Evolutionary conservation across 1,140 invertebrate genomes (phyloP).

Genomic region (Drosophila kepulauana): DNA sequence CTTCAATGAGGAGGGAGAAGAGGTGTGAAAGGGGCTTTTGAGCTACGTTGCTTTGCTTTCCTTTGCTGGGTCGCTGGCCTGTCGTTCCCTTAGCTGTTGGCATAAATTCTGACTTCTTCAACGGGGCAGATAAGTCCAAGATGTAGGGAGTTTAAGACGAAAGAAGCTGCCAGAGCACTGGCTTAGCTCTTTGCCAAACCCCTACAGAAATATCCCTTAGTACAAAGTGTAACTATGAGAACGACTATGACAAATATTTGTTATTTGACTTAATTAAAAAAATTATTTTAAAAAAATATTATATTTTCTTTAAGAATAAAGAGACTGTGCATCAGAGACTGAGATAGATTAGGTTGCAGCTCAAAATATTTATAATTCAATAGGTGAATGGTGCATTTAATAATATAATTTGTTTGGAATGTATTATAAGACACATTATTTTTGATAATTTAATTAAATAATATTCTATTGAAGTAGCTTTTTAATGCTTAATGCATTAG

Average conservation of each 20-base stretch:
- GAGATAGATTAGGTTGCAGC: not conserved
- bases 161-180: constrained; percentile 15
- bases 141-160: constrained; percentile 20
- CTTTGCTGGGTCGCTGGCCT: constrained; percentile 55
- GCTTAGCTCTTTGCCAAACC: constrained; percentile 6
- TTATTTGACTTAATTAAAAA: constrained; percentile 22
- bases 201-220: constrained; percentile 10
- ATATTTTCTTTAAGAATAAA: not conserved
- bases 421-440: too few relatives aligned
- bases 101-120: constrained; percentile 46
- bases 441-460: too few relatives aligned
- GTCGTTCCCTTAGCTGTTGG: constrained; percentile 34
- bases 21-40: not conserved
- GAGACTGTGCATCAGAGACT: too few relatives aligned
- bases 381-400: too few relatives aligned
- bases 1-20: not conserved
- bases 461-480: too few relatives aligned
- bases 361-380: too few relatives aligned
- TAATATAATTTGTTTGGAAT: too few relatives aligned
- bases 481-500: too few relatives aligned
- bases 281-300: not conserved
- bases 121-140: constrained; percentile 27
- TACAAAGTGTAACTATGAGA: constrained; percentile 5
- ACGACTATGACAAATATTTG: constrained; percentile 27
- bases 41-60: not conserved